phyloP scores from a whole-genome alignment of 2,113 vertebrate species.

The Leucosticte australis region DNA sequence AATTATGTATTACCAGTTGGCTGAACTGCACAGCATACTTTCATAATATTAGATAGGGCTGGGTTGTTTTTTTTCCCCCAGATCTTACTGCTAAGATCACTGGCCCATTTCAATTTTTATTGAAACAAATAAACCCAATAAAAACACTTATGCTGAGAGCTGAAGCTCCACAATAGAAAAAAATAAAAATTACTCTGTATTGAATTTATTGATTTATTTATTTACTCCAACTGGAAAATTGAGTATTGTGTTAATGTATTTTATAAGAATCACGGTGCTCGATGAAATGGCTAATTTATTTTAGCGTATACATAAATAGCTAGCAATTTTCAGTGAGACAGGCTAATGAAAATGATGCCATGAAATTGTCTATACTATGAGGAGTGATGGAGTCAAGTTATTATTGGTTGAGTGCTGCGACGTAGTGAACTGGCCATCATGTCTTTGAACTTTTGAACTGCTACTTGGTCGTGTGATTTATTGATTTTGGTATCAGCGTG shows the following conservation, averaged over 20 bases:
- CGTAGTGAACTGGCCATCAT: constrained; percentile 78
- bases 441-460: constrained; percentile 88
- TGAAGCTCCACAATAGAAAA: constrained; percentile 65
- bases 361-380: constrained; percentile 80
- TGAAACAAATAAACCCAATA: constrained; percentile 86
- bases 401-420: constrained; percentile 79
- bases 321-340: constrained; percentile 86
- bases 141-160: constrained; percentile 78
- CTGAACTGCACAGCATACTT: constrained; percentile 31
- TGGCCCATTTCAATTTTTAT: constrained; percentile 80
- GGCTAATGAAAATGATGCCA: constrained; percentile 85
- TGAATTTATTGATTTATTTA: constrained; percentile 86
- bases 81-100: constrained; percentile 66
- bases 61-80: not conserved
- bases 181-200: constrained; percentile 70
- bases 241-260: constrained; percentile 83
- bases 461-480: constrained; percentile 80
- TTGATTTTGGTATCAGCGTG: constrained; percentile 75
- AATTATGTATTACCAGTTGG: constrained; percentile 47
- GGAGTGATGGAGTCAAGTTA: constrained; percentile 79
- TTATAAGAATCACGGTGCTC: constrained; percentile 88
- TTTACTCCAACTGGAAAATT: constrained; percentile 83
- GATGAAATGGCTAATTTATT: constrained; percentile 93
- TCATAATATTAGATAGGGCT: constrained; percentile 45
- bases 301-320: constrained; percentile 92